Evolutionary conservation across 2,113 vertebrate genomes (phyloP), one percentile per base, ranked within the genome.

Genomic region (Trachemys scripta): DNA sequence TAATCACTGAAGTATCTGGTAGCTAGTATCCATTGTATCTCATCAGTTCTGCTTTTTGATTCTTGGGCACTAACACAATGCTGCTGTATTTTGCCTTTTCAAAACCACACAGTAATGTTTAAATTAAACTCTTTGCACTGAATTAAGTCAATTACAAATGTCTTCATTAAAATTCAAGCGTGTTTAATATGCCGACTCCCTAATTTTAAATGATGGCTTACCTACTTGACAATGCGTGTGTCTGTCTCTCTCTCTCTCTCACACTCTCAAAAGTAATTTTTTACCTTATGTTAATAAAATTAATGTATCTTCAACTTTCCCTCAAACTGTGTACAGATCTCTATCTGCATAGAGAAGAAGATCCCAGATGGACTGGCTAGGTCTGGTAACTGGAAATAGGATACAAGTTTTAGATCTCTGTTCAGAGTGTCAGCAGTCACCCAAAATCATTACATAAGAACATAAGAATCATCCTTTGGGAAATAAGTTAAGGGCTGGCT

Each of bases 131-230:
- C 24, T 91, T 97, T 94, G 65, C 91, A 59, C 81, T 97, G 84
- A 92, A 96, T 89, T 96, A 93, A 93, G 90, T 79, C 82, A 84
- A 87, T 76, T 94, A 82, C n/a, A 93, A 97, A 90, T 93, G 84
- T 97, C 97, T 96, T 96, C 82, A 89, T 96, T 97, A 97, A 92
- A 93, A 96, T 94, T 85, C 83, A 89, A 97, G 84, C 54, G 80
- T 85, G 85, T 94, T 97, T 98, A 96, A 93, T 94, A 95, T 87
- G 79, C 27, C 45, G 85, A 65, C 69, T 86, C 82, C 91, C 85
- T 78, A 90, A 96, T 94, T 95, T 95, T 96, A 97, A 95, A 87
- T 86, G 56, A 42, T 95, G 76, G 84, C 45, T 98, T 95, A 97
- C 95, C 95, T 96, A 91, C 54, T 49, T 51, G 90, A 89, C 84